Conservation (phyloP, 2,888 invertebrate species). For the Metalampra italica region DNA sequence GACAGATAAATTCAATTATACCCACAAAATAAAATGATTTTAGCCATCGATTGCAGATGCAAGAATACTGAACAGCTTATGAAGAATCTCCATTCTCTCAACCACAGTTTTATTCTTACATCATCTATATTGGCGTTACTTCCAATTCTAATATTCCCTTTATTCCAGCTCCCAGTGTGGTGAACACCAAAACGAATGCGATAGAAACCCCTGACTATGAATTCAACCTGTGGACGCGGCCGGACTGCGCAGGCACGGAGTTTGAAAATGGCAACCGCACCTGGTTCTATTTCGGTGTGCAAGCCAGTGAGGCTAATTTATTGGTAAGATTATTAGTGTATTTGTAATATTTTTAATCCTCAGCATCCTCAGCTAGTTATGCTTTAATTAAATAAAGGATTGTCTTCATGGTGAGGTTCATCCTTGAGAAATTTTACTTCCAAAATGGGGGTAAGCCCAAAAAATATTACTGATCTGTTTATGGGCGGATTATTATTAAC, state of each 20-base stretch:
- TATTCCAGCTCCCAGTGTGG: constrained; percentile 46
- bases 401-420: too few relatives aligned
- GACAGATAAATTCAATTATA: too few relatives aligned
- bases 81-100: too few relatives aligned
- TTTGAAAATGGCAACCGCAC: constrained; percentile 94
- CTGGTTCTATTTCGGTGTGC: constrained; percentile 94
- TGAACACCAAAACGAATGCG: constrained; percentile 53
- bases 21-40: too few relatives aligned
- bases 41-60: too few relatives aligned
- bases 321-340: constrained; percentile 77
- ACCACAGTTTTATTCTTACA: neutral
- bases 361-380: too few relatives aligned
- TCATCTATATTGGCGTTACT: neutral
- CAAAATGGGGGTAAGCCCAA: too few relatives aligned
- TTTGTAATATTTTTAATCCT: constrained; percentile 1
- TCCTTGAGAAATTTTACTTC: too few relatives aligned
- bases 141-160: neutral
- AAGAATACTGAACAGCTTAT: too few relatives aligned
- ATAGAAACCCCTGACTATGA: constrained; percentile 84
- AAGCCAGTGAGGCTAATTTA: constrained; percentile 72
- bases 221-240: constrained; percentile 93
- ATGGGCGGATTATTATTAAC: too few relatives aligned
- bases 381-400: too few relatives aligned
- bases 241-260: constrained; percentile 91
- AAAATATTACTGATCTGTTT: too few relatives aligned